Evolutionary conservation across 1,140 invertebrate species (phyloP).

Genomic region (Leptinotarsa undecemlineata): DNA sequence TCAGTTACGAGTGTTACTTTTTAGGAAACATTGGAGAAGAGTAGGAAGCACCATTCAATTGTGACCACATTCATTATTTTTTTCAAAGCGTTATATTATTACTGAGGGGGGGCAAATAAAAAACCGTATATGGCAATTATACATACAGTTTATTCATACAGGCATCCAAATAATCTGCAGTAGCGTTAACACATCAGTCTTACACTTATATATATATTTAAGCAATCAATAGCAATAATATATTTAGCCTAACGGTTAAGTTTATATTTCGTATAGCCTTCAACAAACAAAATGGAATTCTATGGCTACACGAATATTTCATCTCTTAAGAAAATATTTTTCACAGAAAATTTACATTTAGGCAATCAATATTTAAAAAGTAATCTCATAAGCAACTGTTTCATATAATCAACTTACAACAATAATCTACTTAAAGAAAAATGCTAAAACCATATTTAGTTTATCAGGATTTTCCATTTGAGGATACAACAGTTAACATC

Average conservation of each 20-base stretch:
- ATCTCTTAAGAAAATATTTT: conserved; percentile 32
- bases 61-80: no score
- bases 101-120: neutral
- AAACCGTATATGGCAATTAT: conserved; percentile 39
- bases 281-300: conserved; percentile 32
- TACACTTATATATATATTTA: conserved; percentile 49
- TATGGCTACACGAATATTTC: conserved; percentile 28
- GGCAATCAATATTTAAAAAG: conserved; percentile 29
- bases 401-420: conserved; percentile 9
- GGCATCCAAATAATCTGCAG: conserved; percentile 48
- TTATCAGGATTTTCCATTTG: no score
- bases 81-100: no score
- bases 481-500: no score
- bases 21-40: no score
- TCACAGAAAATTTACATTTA: conserved; percentile 35
- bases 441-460: no score
- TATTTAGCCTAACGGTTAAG: conserved; percentile 37
- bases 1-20: no score
- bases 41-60: no score
- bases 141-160: conserved; percentile 50
- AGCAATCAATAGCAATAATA: conserved; percentile 47
- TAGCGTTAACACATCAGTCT: conserved; percentile 51
- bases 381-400: conserved; percentile 32
- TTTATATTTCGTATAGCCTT: conserved; percentile 35
- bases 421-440: neutral